Evolutionary conservation across 2,888 invertebrate genomes (phyloP), one percentile per base, ranked within the genome.

Genomic region (Chironomus riparius): DNA sequence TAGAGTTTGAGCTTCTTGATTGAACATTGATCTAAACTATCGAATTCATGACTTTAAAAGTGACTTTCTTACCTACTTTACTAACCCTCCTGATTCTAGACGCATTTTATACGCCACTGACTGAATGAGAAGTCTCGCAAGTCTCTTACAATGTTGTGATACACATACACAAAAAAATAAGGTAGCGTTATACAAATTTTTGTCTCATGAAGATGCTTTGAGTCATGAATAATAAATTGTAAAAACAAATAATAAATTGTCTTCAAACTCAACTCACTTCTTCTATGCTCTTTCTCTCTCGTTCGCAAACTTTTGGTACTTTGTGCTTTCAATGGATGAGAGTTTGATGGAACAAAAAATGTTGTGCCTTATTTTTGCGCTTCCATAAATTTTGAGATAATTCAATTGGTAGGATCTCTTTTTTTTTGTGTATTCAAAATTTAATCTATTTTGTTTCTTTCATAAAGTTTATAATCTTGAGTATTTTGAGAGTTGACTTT

Each of bases 191-290:
- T 73, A 73, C 56, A 73, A 22, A 50, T 73, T 62, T n/a, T 56
- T 62, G 72, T 61, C 71, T 50, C 61, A 61, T 24, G 71, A 71
- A 71, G 71, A 71, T 73, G 62, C 47, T 73, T 62, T 38, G 47
- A 73, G 21, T 73, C 74, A 74, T 74, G 74, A 74, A 74, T 74
- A 74, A 74, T 74, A 74, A 74, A 74, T 74, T 74, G 74, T 68
- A 68, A 74, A 68, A 68, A 56, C 61, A 73, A 74, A 74, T 74
- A 74, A 73, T 73, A 73, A 73, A 73, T 73, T 73, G 72, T 73
- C 62, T 70, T 22, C 22, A 71, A 71, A 50, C 71, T 18, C 24
- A 12, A 12, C 38, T 18, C 10, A n/a, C 38, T 38, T 69, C 69
- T 38, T 10, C 47, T 28, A 3, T 28, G 50, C n/a, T 50, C 15